These are phyloP conservation scores for Microcebus ravelobensis DNA, from an alignment of 2,113 vertebrate species.

Conservation along the genomic window DNA sequence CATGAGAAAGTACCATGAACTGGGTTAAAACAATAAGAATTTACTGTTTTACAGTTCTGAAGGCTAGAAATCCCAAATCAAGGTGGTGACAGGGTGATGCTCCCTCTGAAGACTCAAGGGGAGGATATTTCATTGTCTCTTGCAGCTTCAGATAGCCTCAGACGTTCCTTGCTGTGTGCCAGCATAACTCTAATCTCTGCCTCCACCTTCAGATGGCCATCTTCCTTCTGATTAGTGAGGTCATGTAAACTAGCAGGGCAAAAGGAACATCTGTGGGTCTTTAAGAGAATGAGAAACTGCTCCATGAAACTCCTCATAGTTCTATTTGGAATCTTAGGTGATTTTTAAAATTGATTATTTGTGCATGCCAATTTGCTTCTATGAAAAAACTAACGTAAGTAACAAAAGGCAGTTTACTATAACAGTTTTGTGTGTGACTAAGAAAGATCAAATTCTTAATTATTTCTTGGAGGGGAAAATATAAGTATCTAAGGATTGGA, in stretches of 20 bases:
- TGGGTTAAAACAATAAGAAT: background rate
- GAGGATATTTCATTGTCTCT: background rate
- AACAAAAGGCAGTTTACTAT: background rate
- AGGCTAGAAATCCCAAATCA: background rate
- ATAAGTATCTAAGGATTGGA: conserved; percentile 23
- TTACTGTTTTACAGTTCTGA: background rate
- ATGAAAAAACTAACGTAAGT: background rate
- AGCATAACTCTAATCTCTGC: background rate
- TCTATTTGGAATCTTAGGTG: background rate
- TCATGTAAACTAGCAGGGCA: background rate
- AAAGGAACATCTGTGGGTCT: background rate
- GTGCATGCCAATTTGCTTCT: background rate
- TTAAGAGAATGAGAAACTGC: background rate
- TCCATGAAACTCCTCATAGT: background rate
- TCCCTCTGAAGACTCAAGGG: background rate
- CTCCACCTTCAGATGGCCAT: background rate
- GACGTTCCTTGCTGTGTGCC: background rate
- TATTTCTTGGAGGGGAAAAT: background rate
- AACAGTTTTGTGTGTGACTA: background rate
- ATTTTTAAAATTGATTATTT: conserved; percentile 14
- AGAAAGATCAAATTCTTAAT: background rate
- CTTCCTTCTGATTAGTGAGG: background rate
- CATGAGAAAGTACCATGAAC: background rate
- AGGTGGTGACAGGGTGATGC: background rate
- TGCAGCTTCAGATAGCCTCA: background rate